phyloP scores from a whole-genome alignment of 2,888 invertebrate species.

The Masnerella sp. region DNA sequence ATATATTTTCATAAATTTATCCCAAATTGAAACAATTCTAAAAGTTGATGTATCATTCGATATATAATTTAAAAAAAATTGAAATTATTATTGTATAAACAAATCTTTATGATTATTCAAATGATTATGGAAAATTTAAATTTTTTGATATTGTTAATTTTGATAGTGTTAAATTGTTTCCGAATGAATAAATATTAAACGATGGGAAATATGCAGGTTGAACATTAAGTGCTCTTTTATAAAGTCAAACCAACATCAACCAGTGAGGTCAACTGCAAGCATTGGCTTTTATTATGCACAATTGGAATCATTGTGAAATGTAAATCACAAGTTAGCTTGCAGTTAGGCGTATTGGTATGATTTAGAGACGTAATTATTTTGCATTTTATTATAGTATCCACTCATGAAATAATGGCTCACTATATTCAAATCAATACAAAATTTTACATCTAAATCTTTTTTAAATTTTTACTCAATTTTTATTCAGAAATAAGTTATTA shows the following conservation, averaged over 20 bases:
- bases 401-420: too few species aligned
- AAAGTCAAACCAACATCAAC: slow-evolving; percentile 43
- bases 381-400: slow-evolving; percentile 7
- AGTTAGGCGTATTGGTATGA: slow-evolving; percentile 2
- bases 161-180: neutral
- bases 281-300: slow-evolving; percentile 51
- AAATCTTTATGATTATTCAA: too few species aligned
- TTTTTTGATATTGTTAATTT: neutral
- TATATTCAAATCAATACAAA: too few species aligned
- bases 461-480: too few species aligned
- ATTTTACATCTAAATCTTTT: too few species aligned
- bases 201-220: slow-evolving; percentile 10
- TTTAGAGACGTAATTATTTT: neutral
- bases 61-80: too few species aligned
- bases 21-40: too few species aligned
- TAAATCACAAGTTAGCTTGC: slow-evolving; percentile 34
- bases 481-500: too few species aligned
- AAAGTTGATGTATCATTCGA: too few species aligned
- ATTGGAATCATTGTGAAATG: slow-evolving; percentile 49
- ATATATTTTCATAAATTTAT: too few species aligned
- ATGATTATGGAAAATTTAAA: too few species aligned
- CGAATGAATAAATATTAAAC: slow-evolving; percentile 4
- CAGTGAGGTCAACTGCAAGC: slow-evolving; percentile 45
- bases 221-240: slow-evolving; percentile 37
- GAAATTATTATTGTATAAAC: too few species aligned